Conservation (phyloP, 2,113 vertebrate genomes). For the rabbit (Oryctolagus cuniculus) region DNA sequence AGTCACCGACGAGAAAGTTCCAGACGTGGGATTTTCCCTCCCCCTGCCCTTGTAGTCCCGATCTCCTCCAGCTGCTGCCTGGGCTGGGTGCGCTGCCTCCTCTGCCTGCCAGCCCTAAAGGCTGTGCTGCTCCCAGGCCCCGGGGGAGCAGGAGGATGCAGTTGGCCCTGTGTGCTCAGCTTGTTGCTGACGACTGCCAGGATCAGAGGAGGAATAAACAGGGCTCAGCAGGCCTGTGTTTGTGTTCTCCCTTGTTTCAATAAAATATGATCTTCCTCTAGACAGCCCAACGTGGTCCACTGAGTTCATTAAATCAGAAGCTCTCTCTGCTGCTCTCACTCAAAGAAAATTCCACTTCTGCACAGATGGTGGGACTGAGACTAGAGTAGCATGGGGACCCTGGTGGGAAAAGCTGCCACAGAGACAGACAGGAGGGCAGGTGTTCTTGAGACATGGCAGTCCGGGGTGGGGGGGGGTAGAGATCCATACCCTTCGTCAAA, state of each 20-base stretch:
- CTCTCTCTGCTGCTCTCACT: background rate
- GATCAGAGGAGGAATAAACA: no score
- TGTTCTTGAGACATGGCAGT: fast-evolving
- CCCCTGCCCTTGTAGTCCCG: no score
- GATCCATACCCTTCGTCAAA: background rate
- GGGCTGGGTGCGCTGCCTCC: fast-evolving
- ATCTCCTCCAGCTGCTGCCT: fast-evolving
- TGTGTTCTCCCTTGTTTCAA: background rate
- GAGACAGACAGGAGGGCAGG: background rate
- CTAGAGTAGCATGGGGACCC: background rate
- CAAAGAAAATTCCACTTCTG: background rate
- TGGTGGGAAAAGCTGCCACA: background rate
- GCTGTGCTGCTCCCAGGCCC: fast-evolving
- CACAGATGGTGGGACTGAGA: background rate
- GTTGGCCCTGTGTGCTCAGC: background rate
- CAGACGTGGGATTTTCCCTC: background rate
- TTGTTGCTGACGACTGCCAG: background rate
- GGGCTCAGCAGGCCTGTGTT: background rate
- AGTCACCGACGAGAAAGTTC: background rate
- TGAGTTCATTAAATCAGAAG: background rate
- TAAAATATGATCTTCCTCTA: background rate
- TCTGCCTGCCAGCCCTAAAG: background rate
- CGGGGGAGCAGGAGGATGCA: fast-evolving
- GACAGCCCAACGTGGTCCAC: background rate
- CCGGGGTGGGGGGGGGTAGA: background rate